Conservation (phyloP, 1,140 invertebrate species). For the Idris sp. region DNA sequence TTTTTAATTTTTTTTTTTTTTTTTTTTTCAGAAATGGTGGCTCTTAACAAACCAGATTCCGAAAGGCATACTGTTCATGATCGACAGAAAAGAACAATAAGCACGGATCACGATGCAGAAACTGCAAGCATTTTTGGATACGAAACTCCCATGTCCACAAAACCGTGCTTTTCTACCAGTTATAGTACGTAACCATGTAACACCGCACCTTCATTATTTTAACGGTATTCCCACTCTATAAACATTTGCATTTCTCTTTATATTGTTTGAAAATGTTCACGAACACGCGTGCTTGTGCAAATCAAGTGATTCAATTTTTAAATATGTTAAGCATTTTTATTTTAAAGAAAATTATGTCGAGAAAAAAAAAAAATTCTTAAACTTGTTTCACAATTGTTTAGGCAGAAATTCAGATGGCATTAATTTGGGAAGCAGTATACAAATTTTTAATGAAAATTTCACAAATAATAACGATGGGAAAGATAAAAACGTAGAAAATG, state of each 20-base stretch:
- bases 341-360: neutral
- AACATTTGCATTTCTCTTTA: constrained; percentile 12
- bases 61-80: constrained; percentile 1
- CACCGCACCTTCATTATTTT: constrained; percentile 16
- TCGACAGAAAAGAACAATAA: constrained; percentile 28
- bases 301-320: neutral
- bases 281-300: too few species aligned
- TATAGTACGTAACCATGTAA: constrained; percentile 31
- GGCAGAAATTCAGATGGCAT: constrained; percentile 57
- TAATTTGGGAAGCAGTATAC: constrained; percentile 66
- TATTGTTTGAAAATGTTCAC: too few species aligned
- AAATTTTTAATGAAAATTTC: constrained; percentile 65
- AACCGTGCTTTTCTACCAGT: constrained; percentile 11
- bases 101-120: constrained; percentile 69
- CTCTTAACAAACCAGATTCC: constrained; percentile 1
- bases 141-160: constrained; percentile 55
- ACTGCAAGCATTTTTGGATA: constrained; percentile 68
- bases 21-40: constrained; percentile 22
- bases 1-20: too few species aligned
- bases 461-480: neutral
- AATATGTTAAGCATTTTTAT: constrained; percentile 16
- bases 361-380: neutral
- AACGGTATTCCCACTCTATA: constrained; percentile 21
- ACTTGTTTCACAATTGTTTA: too few species aligned
- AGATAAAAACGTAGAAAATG: neutral